Evolutionary conservation across 2,113 vertebrate genomes (phyloP), one percentile per base, ranked within the genome.

Genomic region (Nycticorax nycticorax): DNA sequence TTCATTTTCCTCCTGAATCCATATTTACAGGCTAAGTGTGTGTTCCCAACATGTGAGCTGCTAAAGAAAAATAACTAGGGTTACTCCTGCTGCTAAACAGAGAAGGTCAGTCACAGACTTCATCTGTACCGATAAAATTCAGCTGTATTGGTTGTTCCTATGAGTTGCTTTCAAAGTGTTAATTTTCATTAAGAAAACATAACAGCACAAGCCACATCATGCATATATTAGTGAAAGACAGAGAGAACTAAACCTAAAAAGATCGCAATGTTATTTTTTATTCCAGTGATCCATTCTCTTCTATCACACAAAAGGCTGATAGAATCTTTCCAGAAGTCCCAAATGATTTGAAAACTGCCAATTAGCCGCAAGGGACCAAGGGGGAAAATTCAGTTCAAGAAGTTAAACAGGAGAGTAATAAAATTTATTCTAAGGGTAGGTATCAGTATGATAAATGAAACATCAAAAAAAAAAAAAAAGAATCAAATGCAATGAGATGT

Each of bases 1-100:
- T 97, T 97, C 94, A 96, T 96, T 96, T 95, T 85, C 81, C 67
- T 94, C 84, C 92, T 67, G 75, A 90, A 96, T 96, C 77, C 95
- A 95, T 95, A 93, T 95, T 94, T 95, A 95, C 79, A 80, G 67
- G 60, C 92, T 75, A 67, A 89, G 50, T 74, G 92, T 91, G 95
- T 85, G 95, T 74, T 92, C 63, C 56, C 71, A 95, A 91, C 78
- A 86, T 95, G 85, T 78, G 88, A 96, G 89, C 66, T 78, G 76
- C 78, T 95, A 85, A 88, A 96, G 82, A 94, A 94, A 95, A 97
- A 80, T 71, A 96, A 89, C 86, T 57, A 50, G 41, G 86, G 71
- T 63, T 94, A 71, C 76, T 86, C 68, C 81, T 79, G 75, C 57
- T 23, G 16, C 93, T 74, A 57, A 83, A 87, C 50, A 96, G 92